Base-by-base conservation (phyloP, 2,888 invertebrate genomes). In the Sarcophaga rosellei region DNA sequence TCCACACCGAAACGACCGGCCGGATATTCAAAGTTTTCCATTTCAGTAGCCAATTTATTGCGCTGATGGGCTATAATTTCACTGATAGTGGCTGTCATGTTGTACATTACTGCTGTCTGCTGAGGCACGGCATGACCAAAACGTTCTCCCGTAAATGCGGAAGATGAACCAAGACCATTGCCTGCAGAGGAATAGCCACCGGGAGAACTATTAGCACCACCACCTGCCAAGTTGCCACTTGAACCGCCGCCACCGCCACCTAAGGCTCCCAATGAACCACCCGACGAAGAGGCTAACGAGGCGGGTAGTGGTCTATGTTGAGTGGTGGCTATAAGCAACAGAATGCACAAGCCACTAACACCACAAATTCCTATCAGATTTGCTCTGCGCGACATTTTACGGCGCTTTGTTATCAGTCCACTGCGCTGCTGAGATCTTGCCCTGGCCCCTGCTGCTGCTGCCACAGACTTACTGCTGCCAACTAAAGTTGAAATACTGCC, bases 11-110 rank as follows among this genome's bases (percentile, higher is more conserved):
- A 94, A 80, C 93, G 94, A 81, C 95, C 95, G 78, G 94, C 92
- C 2, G 95, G 95, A 93, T 95, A 96, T 76, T 94, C 93, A 90
- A 95, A 96, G 88, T 94, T 94, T 63, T 93, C 93, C 94, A 95
- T 94, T 90, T 95, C 95, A 81, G 92, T 92, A 47, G 93, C 93
- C 68, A 96, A 94, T 78, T 94, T 91, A 68, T 91, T 92, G 85
- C 95, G 93, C 90, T 96, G 95, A 82, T 94, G 93, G 84, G 94
- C 93, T 80, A 96, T 92, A 70, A 95, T 94, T 89, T 95, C 94
- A 88, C 94, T 93, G 89, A 95, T 94, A 89, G 94, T 94, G 80
- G 93, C 91, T 59, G 93, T 91, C 88, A 91, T 90, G 88, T 93
- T 93, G 89, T 92, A 91, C 47, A 89, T 86, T 77, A 90, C 89